phyloP scores from a whole-genome alignment of 2,113 vertebrate genomes.

The Chrysochloris asiatica region DNA sequence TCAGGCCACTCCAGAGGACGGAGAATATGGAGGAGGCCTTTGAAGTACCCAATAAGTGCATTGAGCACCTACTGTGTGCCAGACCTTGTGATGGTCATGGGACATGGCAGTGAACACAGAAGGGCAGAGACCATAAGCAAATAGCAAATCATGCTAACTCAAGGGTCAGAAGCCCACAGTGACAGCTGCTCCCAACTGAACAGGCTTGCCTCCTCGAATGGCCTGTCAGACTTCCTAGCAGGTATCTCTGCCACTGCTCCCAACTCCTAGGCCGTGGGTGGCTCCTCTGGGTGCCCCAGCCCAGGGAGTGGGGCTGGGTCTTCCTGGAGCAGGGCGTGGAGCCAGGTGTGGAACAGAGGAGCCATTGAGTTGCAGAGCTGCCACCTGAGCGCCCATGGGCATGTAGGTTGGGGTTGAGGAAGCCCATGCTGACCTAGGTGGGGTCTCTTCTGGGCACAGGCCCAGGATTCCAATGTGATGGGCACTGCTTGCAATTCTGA shows the following conservation, averaged over 20 bases:
- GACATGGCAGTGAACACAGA: neutral
- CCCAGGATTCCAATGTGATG: neutral
- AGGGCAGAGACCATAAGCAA: neutral
- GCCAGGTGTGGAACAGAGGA: constrained; percentile 70
- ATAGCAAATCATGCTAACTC: neutral
- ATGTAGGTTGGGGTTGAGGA: constrained; percentile 19
- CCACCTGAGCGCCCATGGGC: constrained; percentile 66
- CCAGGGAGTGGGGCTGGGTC: neutral
- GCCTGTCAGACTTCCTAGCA: constrained; percentile 37
- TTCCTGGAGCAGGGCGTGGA: constrained; percentile 73
- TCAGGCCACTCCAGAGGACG: neutral
- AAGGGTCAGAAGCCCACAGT: neutral
- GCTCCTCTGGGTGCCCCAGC: constrained; percentile 3
- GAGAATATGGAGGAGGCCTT: neutral
- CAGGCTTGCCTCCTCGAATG: neutral
- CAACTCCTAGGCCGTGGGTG: neutral
- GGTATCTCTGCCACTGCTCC: constrained; percentile 8
- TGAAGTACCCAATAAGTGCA: neutral
- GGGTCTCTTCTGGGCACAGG: neutral
- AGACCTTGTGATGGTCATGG: neutral
- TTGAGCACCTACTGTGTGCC: neutral
- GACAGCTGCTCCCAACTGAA: neutral
- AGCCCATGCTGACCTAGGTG: constrained; percentile 44
- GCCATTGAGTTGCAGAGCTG: constrained; percentile 67
- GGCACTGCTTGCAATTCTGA: neutral